phyloP scores from a whole-genome alignment of 2,797 vertebrate species.

The Coregonus ussuriensis region DNA sequence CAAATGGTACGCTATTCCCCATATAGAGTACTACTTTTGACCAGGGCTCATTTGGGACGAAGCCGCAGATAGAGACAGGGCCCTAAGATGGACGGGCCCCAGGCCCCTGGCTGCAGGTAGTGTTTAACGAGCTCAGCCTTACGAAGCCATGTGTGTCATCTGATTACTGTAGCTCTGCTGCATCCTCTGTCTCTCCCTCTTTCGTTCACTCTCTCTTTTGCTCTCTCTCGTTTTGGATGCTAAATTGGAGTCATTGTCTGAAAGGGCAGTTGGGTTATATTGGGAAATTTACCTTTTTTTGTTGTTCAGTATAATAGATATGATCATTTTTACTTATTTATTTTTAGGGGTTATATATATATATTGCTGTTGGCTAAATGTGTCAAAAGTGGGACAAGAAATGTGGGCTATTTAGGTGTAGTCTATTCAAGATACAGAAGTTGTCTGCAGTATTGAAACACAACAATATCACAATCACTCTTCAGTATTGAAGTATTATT shows the following conservation, averaged over 20 bases:
- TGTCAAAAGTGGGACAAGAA: slow-evolving; percentile 21
- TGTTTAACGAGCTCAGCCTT: slow-evolving; percentile 50
- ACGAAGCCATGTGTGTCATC: slow-evolving; percentile 48
- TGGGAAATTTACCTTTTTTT: slow-evolving; percentile 31
- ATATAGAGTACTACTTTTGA: no score
- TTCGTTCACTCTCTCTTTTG: slow-evolving; percentile 6
- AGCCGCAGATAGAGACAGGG: not conserved
- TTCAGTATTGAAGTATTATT: not conserved
- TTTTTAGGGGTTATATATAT: no score
- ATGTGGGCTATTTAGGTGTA: not conserved
- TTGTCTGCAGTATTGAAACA: not conserved
- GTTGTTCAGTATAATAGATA: slow-evolving; percentile 34
- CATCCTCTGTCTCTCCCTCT: slow-evolving; percentile 10
- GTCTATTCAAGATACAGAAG: not conserved
- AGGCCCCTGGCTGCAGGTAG: slow-evolving; percentile 32
- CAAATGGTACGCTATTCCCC: no score
- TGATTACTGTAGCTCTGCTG: slow-evolving; percentile 37
- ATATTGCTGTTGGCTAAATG: slow-evolving; percentile 22
- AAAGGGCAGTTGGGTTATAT: slow-evolving; percentile 23
- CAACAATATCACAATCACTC: no score
- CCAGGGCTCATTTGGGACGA: not conserved
- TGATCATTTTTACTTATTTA: not conserved
- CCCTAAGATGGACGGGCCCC: slow-evolving; percentile 31
- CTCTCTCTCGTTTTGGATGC: slow-evolving; percentile 25
- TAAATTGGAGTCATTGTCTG: slow-evolving; percentile 39